Evolutionary conservation across 1,140 invertebrate genomes (phyloP).

Genomic region (Ectropis grisescens): DNA sequence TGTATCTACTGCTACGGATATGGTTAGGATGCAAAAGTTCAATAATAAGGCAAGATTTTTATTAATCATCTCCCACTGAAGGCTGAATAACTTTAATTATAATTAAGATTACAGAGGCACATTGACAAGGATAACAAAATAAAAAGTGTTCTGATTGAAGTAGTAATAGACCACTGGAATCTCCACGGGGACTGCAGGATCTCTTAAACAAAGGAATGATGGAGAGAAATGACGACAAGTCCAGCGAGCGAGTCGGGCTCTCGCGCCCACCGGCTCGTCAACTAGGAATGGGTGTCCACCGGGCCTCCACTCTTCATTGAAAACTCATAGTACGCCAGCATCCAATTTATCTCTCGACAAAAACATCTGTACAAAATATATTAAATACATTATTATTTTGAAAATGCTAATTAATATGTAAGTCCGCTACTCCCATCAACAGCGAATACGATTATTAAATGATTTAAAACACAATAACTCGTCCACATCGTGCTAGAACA

Average conservation of each 20-base stretch:
- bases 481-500: conserved; percentile 63
- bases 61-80: conserved; percentile 54
- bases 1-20: no score
- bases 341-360: conserved; percentile 71
- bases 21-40: conserved; percentile 41
- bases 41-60: conserved; percentile 61
- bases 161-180: conserved; percentile 66
- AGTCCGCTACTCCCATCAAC: conserved; percentile 60
- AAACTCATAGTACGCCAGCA: conserved; percentile 66
- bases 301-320: conserved; percentile 56
- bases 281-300: conserved; percentile 40
- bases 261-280: no score
- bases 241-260: no score
- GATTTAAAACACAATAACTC: conserved; percentile 66
- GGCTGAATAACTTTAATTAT: conserved; percentile 34
- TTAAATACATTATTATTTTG: conserved; percentile 71
- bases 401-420: conserved; percentile 69
- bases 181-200: conserved; percentile 61
- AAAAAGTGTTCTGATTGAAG: conserved; percentile 65
- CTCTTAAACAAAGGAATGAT: conserved; percentile 66
- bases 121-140: conserved; percentile 64
- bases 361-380: conserved; percentile 73
- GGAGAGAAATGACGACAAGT: no score
- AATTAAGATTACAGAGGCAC: conserved; percentile 52
- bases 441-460: conserved; percentile 67